A percentile compares a stretch with the other conserved stretches of the same genome.
phyloP scores from a whole-genome alignment of 2,797 vertebrate genomes.

The Perodicticus potto region DNA sequence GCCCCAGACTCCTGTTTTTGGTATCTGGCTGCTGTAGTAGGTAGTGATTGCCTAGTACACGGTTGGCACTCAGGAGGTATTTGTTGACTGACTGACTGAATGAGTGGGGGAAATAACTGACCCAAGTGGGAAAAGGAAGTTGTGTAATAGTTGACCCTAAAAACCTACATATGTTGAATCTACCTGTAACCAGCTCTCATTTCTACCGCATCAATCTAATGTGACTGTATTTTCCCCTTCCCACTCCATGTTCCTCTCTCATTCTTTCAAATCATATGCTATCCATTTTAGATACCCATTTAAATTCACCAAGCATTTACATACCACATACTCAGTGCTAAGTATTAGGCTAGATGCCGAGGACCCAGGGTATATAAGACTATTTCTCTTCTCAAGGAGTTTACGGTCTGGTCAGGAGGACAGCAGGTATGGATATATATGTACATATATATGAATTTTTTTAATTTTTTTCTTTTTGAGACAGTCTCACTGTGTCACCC shows the following conservation, averaged over 20 bases:
- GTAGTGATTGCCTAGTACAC: not conserved
- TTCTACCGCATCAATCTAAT: not conserved
- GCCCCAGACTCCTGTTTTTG: not conserved
- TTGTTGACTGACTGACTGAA: not conserved
- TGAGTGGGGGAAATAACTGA: not conserved
- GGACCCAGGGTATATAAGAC: not conserved
- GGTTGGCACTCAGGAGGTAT: not conserved
- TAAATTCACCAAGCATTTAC: not conserved
- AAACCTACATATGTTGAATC: not conserved
- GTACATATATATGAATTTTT: not conserved
- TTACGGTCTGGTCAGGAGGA: not conserved
- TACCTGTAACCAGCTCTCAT: not conserved
- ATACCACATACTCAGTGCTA: not conserved
- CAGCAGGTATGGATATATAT: not conserved
- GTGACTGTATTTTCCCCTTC: not conserved
- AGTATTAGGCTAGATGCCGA: not conserved
- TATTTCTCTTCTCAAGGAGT: not conserved
- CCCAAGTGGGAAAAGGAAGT: not conserved
- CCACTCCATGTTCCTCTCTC: not conserved
- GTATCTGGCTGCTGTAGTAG: not conserved
- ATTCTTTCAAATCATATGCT: conserved; percentile 8
- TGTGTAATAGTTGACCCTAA: not conserved
- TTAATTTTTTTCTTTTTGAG: not conserved
- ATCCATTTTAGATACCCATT: not conserved
- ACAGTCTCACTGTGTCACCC: not conserved